Evolutionary conservation across 2,113 vertebrate species (phyloP).

Genomic region (Ptilorrhoa leucosticta): DNA sequence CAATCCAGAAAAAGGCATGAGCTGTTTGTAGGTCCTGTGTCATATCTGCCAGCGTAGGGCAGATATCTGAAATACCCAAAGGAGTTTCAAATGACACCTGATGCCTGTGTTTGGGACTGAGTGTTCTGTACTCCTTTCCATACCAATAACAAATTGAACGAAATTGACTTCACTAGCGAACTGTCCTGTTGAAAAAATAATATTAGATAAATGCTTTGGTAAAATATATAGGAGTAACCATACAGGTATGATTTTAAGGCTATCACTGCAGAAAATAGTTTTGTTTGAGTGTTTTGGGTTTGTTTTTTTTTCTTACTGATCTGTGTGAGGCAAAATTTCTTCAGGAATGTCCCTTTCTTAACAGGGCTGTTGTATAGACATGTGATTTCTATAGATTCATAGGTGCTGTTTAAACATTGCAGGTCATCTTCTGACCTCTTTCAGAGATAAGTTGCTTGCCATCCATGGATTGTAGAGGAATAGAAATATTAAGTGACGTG

Average conservation of each 20-base stretch:
- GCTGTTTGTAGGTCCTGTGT: constrained; percentile 25
- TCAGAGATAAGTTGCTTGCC: neutral
- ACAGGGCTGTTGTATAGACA: neutral
- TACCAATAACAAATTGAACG: neutral
- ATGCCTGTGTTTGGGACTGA: neutral
- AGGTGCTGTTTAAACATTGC: neutral
- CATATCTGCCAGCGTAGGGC: neutral
- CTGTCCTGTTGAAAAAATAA: neutral
- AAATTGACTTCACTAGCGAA: neutral
- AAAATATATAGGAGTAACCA: neutral
- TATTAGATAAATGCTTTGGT: neutral
- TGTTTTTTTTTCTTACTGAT: fast-evolving
- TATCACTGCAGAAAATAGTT: neutral
- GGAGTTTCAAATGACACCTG: neutral
- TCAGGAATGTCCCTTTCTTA: neutral
- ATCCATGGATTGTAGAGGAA: neutral
- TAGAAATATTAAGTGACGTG: neutral
- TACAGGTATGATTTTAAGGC: neutral
- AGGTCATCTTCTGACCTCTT: neutral
- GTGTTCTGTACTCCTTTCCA: neutral
- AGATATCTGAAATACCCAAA: neutral
- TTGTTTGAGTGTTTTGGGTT: neutral
- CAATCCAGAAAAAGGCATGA: neutral
- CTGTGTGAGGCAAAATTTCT: neutral
- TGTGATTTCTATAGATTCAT: neutral